phyloP scores from a whole-genome alignment of 2,797 vertebrate species.

The Poeciliopsis turneri region DNA sequence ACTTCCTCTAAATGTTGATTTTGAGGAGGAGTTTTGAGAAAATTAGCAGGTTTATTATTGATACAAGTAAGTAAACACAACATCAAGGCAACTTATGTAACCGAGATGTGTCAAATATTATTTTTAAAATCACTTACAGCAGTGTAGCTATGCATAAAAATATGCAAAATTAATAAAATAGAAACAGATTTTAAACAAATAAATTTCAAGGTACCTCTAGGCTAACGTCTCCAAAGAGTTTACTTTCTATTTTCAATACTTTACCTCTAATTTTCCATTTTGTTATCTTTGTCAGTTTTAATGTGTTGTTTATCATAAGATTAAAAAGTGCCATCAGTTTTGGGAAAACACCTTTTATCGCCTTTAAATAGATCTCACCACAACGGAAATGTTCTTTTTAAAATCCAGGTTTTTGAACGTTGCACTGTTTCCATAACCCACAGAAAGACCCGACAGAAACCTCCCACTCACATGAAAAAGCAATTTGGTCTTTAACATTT shows the following conservation, averaged over 20 bases:
- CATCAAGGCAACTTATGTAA: not conserved
- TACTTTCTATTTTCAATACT: not conserved
- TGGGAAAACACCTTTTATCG: not conserved
- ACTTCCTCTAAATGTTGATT: not conserved
- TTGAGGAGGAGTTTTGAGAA: not conserved
- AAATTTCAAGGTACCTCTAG: not conserved
- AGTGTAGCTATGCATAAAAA: not conserved
- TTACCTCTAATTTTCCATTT: not conserved
- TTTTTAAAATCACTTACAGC: not conserved
- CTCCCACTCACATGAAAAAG: not conserved
- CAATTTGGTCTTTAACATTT: not conserved
- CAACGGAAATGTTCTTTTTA: not conserved
- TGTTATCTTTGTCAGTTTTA: not conserved
- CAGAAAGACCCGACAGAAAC: not conserved
- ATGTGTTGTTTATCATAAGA: not conserved
- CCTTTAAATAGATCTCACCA: not conserved
- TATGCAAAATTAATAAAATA: not conserved
- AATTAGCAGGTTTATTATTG: not conserved
- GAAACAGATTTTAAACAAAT: not conserved
- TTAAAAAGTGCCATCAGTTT: not conserved
- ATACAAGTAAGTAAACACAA: not conserved
- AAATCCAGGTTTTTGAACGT: not conserved
- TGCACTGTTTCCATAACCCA: not conserved
- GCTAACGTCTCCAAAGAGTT: not conserved
- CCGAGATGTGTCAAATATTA: not conserved